These are phyloP conservation scores for Mus spretus DNA, from an alignment of 2,797 vertebrate genomes.

Conservation along the genomic window DNA sequence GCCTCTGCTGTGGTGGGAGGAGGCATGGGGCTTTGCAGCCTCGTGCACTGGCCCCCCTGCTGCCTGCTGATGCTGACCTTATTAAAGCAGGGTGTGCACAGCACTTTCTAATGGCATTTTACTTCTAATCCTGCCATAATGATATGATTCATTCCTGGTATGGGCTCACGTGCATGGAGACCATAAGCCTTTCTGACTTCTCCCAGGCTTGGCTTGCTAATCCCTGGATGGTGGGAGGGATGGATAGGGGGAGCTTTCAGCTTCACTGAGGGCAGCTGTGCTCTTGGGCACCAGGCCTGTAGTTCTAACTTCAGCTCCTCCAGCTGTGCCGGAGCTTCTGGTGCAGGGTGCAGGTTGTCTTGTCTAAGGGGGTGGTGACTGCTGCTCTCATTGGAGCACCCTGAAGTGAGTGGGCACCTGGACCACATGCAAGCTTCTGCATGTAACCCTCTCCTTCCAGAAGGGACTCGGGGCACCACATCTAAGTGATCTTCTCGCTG, in stretches of 20 bases:
- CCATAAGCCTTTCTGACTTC: neutral
- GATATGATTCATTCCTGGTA: slow-evolving; percentile 68
- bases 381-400: neutral
- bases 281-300: neutral
- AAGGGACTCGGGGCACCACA: neutral
- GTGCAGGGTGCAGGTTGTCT: neutral
- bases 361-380: neutral
- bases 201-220: slow-evolving; percentile 31
- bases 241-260: neutral
- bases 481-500: neutral
- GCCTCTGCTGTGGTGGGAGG: neutral
- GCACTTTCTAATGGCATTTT: slow-evolving; percentile 63
- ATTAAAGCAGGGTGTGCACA: slow-evolving; percentile 17
- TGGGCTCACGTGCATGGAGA: slow-evolving; percentile 13
- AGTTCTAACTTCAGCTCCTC: neutral
- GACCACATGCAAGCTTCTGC: accelerated
- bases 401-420: neutral
- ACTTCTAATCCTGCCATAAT: slow-evolving; percentile 76
- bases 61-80: slow-evolving; percentile 70
- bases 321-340: neutral
- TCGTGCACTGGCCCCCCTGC: neutral
- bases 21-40: neutral
- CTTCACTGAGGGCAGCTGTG: neutral
- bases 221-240: neutral
- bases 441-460: neutral